Evolutionary conservation across 2,888 invertebrate genomes (phyloP).

Genomic region (Acheta domesticus): DNA sequence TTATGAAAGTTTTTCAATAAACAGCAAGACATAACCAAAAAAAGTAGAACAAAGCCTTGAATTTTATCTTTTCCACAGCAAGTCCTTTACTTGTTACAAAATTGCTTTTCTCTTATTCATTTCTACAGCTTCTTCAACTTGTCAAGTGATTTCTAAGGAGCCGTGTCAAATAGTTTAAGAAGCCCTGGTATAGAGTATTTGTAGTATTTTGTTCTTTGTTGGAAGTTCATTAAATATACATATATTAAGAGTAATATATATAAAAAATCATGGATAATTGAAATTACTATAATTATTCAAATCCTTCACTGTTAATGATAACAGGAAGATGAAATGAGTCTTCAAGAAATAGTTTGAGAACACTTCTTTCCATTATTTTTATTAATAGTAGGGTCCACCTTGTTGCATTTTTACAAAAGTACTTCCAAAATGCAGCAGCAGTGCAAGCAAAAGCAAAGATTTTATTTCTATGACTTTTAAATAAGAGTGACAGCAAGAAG

Average conservation of each 20-base stretch:
- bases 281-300: not conserved
- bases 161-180: too few species aligned
- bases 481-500: not conserved
- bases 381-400: slow-evolving; percentile 20
- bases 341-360: not conserved
- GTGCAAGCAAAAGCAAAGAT: slow-evolving; percentile 4
- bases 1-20: too few species aligned
- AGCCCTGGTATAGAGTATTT: not conserved
- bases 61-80: too few species aligned
- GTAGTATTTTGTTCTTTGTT: slow-evolving; percentile 18
- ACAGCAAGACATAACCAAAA: too few species aligned
- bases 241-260: slow-evolving; percentile 42
- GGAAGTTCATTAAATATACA: slow-evolving; percentile 50
- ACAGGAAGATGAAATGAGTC: slow-evolving; percentile 11
- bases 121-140: too few species aligned
- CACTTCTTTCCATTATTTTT: not conserved
- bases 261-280: slow-evolving; percentile 22
- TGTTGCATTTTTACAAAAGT: slow-evolving; percentile 20
- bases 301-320: not conserved
- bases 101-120: too few species aligned
- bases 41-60: too few species aligned
- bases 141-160: too few species aligned
- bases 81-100: too few species aligned
- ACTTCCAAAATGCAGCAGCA: slow-evolving; percentile 12
- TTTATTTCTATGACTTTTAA: not conserved